Percentiles rank a stretch among this genome's conserved stretches.
phyloP scores from a whole-genome alignment of 1,140 invertebrate species.

The Temnothorax nylanderi region DNA sequence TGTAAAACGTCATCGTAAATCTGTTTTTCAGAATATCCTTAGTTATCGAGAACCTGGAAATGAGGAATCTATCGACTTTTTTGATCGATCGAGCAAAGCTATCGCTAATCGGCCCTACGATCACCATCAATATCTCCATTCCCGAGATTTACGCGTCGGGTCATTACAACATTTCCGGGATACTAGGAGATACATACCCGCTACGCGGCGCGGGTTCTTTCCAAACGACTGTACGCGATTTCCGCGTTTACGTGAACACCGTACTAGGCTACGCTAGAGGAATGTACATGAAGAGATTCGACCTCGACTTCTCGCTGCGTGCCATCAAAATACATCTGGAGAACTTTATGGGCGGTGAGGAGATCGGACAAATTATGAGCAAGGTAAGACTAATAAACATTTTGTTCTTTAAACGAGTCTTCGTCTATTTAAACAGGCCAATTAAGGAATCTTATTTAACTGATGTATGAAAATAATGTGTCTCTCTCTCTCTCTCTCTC shows the following conservation, averaged over 20 bases:
- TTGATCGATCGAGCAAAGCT: constrained; percentile 79
- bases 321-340: constrained; percentile 74
- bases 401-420: not conserved
- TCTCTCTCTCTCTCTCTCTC: not conserved
- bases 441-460: not conserved
- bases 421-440: not conserved
- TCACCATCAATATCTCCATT: constrained; percentile 79
- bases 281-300: constrained; percentile 82
- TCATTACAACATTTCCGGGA: constrained; percentile 80
- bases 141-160: constrained; percentile 77
- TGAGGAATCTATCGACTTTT: constrained; percentile 80
- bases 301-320: constrained; percentile 79
- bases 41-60: constrained; percentile 72
- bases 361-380: constrained; percentile 78
- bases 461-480: not conserved
- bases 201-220: constrained; percentile 78
- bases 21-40: constrained; percentile 73
- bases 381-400: constrained; percentile 69
- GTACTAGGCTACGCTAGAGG: constrained; percentile 80
- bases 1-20: not conserved
- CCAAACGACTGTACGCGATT: constrained; percentile 74
- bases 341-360: constrained; percentile 80
- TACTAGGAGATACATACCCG: constrained; percentile 75
- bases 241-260: constrained; percentile 79
- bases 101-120: constrained; percentile 80